Conservation (phyloP, 2,888 invertebrate genomes). For the Coenonympha glycerion region DNA sequence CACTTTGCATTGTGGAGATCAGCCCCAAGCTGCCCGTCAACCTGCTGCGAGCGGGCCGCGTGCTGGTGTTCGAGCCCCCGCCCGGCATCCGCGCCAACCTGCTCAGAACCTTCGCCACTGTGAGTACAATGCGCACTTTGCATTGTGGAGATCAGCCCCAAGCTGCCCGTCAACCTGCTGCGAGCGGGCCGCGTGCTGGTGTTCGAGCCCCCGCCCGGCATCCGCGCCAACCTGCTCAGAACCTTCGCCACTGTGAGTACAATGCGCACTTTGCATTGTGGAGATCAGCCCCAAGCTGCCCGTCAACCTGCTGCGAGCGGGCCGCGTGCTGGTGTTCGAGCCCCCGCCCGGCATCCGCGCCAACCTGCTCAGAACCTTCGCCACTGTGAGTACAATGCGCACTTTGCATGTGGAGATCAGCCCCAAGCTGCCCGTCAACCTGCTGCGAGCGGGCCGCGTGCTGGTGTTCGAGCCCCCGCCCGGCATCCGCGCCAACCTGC, state of each 20-base stretch:
- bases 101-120: conserved; percentile 95
- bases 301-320: conserved; percentile 92
- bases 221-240: conserved; percentile 93
- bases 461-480: conserved; percentile 98
- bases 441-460: conserved; percentile 93
- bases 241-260: conserved; percentile 90
- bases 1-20: too few species aligned
- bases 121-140: too few species aligned
- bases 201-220: conserved; percentile 97
- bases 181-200: conserved; percentile 95
- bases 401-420: too few species aligned
- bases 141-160: conserved; percentile 99
- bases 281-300: conserved; percentile 99
- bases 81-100: conserved; percentile 98
- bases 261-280: too few species aligned
- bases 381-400: conserved; percentile 81
- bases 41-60: conserved; percentile 91
- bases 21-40: conserved; percentile 98
- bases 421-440: conserved; percentile 96
- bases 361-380: conserved; percentile 95
- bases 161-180: conserved; percentile 94
- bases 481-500: conserved; percentile 95
- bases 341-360: conserved; percentile 99
- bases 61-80: conserved; percentile 96
- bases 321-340: conserved; percentile 94